phyloP scores from a whole-genome alignment of 2,888 invertebrate genomes.

The Ecdyonurus torrentis region DNA sequence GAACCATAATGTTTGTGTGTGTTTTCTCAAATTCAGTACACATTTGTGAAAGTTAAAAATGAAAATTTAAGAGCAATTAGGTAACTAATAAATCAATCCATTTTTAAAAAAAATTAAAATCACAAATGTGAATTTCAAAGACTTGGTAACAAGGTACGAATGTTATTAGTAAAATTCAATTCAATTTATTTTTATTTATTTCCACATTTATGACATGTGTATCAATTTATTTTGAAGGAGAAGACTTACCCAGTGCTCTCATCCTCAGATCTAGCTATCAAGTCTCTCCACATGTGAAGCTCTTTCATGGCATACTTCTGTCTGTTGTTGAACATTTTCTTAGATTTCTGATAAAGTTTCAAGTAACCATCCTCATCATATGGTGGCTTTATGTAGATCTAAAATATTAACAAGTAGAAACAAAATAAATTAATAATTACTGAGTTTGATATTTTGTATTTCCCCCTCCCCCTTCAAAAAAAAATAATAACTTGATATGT shows the following conservation, averaged over 20 bases:
- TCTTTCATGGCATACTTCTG: slow-evolving; percentile 70
- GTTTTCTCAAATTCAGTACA: too few species aligned
- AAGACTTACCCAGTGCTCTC: slow-evolving; percentile 65
- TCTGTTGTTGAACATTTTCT: slow-evolving; percentile 63
- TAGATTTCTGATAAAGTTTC: slow-evolving; percentile 58
- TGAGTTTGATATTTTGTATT: not conserved
- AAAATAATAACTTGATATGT: not conserved
- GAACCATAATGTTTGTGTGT: too few species aligned
- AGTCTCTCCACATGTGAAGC: slow-evolving; percentile 79
- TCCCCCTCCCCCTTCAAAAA: not conserved
- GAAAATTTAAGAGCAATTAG: too few species aligned
- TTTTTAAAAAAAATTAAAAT: too few species aligned
- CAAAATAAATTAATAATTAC: slow-evolving; percentile 6
- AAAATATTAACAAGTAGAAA: slow-evolving; percentile 7
- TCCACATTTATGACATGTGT: not conserved
- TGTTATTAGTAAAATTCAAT: too few species aligned
- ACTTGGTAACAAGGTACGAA: too few species aligned
- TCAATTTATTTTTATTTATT: too few species aligned
- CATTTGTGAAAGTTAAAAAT: too few species aligned
- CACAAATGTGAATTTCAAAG: too few species aligned
- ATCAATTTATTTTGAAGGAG: too few species aligned
- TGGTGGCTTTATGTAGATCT: slow-evolving; percentile 65
- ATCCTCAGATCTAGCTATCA: slow-evolving; percentile 66
- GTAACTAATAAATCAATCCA: too few species aligned
- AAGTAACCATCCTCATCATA: slow-evolving; percentile 51